Evolutionary conservation across 2,888 invertebrate genomes (phyloP).

Genomic region (Drosophila phalerata): DNA sequence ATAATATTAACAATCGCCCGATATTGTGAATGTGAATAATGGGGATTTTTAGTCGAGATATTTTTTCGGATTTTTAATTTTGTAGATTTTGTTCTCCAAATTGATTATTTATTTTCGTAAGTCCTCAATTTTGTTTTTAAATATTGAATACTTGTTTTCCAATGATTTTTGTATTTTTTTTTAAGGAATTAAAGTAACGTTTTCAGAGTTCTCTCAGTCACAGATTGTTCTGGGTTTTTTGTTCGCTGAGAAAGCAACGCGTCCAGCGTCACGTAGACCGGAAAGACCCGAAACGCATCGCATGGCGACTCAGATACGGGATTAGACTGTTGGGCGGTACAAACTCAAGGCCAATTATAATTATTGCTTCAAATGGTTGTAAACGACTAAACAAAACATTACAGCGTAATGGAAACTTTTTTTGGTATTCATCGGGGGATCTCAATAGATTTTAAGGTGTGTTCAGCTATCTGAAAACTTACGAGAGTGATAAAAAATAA

Average conservation of each 20-base stretch:
- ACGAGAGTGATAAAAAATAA: not conserved
- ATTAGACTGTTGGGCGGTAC: slow-evolving; percentile 24
- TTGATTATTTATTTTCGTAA: too few relatives aligned
- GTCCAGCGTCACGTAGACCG: slow-evolving; percentile 67
- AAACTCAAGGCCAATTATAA: slow-evolving; percentile 1
- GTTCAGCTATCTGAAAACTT: not conserved
- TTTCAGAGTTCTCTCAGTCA: slow-evolving; percentile 19
- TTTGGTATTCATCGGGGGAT: not conserved
- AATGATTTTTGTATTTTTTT: slow-evolving; percentile 6
- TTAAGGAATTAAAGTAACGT: slow-evolving; percentile 6
- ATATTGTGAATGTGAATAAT: too few relatives aligned
- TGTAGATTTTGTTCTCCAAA: too few relatives aligned
- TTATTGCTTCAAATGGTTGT: slow-evolving; percentile 5
- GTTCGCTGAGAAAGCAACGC: slow-evolving; percentile 49
- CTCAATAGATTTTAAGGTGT: slow-evolving; percentile 1
- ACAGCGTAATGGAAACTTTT: slow-evolving; percentile 20
- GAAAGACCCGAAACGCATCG: slow-evolving; percentile 24
- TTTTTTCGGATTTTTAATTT: too few relatives aligned
- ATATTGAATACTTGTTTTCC: not conserved
- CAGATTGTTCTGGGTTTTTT: not conserved
- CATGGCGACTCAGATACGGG: slow-evolving; percentile 6
- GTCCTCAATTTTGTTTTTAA: too few relatives aligned
- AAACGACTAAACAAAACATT: not conserved
- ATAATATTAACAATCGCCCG: too few relatives aligned
- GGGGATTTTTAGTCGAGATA: too few relatives aligned